Evolutionary conservation across 2,797 vertebrate genomes (phyloP).

Genomic region (Galago senegalensis): DNA sequence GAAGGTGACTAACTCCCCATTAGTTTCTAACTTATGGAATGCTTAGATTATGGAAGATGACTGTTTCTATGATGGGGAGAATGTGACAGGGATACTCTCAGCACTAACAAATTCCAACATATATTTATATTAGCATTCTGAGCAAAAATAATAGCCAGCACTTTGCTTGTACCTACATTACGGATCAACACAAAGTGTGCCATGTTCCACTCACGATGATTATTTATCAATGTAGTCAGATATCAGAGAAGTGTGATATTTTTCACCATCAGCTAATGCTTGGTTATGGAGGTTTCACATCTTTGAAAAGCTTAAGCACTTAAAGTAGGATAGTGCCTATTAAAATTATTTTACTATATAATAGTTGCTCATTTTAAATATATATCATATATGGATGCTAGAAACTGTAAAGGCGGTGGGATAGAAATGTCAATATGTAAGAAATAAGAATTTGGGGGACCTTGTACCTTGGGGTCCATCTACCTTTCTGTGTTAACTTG

Average conservation of each 20-base stretch:
- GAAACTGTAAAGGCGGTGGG: not conserved
- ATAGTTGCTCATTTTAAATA: not conserved
- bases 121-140: conserved; percentile 13
- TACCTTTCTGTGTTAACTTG: not conserved
- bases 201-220: not conserved
- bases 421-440: not conserved
- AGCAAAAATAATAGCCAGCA: conserved; percentile 9
- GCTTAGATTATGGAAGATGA: conserved; percentile 24
- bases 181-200: not conserved
- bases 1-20: conserved; percentile 28
- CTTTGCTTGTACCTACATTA: not conserved
- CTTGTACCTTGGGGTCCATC: not conserved
- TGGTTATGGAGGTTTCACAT: not conserved
- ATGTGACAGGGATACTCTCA: not conserved
- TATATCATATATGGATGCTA: not conserved
- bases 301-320: not conserved
- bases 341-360: not conserved
- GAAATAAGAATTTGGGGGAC: not conserved
- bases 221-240: not conserved
- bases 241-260: not conserved
- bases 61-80: conserved; percentile 19
- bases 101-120: not conserved
- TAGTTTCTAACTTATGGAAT: conserved; percentile 22
- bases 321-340: not conserved
- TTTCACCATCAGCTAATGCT: not conserved